A percentile compares a stretch with the other conserved stretches of the same genome.
phyloP scores from a whole-genome alignment of 2,113 vertebrate species.

The Mobula birostris region DNA sequence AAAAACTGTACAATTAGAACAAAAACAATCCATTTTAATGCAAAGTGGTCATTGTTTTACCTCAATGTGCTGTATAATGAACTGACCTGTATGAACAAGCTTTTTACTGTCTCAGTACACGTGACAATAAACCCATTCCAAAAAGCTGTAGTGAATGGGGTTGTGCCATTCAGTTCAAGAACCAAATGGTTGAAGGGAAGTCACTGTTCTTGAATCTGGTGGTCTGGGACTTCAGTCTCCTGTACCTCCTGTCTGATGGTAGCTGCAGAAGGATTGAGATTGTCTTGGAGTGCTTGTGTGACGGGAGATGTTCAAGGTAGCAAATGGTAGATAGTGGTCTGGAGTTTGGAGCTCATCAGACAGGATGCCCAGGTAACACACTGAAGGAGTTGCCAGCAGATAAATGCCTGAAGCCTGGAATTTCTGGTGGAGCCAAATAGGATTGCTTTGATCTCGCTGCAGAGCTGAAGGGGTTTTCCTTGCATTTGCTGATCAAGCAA shows the following conservation, averaged over 20 bases:
- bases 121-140: no score
- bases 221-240: no score
- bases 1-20: no score
- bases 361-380: neutral
- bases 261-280: neutral
- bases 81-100: no score
- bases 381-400: neutral
- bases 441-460: neutral
- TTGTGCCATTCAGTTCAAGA: no score
- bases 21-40: no score
- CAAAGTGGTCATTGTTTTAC: no score
- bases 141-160: no score
- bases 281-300: neutral
- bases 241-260: neutral
- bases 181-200: no score
- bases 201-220: no score
- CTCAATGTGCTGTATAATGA: no score
- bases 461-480: neutral
- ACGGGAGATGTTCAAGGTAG: neutral
- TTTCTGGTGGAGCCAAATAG: neutral
- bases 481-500: neutral
- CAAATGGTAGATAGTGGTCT: neutral
- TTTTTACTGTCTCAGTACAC: no score
- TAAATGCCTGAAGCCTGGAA: neutral
- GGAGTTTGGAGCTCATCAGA: neutral